Conservation (phyloP, 2,797 vertebrate species). For the Platyrinchus mystaceus region DNA sequence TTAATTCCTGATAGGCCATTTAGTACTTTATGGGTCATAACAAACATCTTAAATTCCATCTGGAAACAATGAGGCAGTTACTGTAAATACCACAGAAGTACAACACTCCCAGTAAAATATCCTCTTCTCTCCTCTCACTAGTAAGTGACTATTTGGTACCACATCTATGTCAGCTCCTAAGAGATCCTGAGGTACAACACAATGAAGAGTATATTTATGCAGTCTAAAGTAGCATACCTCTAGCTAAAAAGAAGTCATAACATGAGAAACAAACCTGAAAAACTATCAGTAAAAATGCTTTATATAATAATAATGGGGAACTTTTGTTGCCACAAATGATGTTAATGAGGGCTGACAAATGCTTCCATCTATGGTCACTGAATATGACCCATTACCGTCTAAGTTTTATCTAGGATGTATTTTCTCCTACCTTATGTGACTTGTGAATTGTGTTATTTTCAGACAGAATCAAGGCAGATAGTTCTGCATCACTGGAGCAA, state of each 20-base stretch:
- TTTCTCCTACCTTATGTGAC: neutral
- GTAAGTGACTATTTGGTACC: neutral
- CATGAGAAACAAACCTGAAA: neutral
- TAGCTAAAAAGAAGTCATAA: neutral
- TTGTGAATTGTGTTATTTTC: neutral
- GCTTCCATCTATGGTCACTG: neutral
- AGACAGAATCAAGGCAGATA: neutral
- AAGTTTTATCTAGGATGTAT: neutral
- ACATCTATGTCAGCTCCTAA: neutral
- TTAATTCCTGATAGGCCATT: neutral
- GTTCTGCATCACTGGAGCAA: neutral
- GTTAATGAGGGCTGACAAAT: neutral
- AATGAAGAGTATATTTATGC: neutral
- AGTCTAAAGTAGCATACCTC: neutral
- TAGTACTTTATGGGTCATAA: constrained; percentile 4
- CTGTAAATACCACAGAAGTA: neutral
- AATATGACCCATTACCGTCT: neutral
- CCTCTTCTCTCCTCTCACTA: neutral
- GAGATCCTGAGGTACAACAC: neutral
- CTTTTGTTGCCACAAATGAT: neutral
- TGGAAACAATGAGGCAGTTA: neutral
- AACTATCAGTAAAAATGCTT: neutral
- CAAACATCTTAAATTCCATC: constrained; percentile 17
- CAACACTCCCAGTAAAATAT: neutral
- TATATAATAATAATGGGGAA: neutral